Conservation (phyloP, 2,113 vertebrate species). For the Macquaria australasica region DNA sequence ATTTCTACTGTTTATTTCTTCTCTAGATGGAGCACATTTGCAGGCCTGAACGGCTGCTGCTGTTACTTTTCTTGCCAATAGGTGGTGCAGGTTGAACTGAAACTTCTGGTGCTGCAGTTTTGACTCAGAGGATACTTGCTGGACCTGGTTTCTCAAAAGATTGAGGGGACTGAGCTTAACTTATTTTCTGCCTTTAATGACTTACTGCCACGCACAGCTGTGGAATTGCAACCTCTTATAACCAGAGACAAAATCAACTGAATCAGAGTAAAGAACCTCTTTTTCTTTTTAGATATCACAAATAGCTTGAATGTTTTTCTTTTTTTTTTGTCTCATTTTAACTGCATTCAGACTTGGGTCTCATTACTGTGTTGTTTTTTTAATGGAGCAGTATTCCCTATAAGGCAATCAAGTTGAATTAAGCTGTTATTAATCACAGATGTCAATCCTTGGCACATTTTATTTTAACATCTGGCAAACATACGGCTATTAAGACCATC, state of each 20-base stretch:
- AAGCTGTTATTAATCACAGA: slow-evolving; percentile 50
- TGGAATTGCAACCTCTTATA: neutral
- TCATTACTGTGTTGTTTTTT: neutral
- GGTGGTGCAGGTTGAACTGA: slow-evolving; percentile 26
- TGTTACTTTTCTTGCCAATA: slow-evolving; percentile 16
- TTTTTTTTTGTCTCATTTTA: neutral
- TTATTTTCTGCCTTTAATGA: neutral
- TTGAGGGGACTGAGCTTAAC: neutral
- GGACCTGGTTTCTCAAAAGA: neutral
- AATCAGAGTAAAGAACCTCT: neutral
- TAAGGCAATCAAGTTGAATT: neutral
- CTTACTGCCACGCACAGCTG: neutral
- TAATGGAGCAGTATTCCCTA: neutral
- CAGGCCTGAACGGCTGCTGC: neutral
- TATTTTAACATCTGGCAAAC: slow-evolving; percentile 58
- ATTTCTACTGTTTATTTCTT: neutral
- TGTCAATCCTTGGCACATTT: slow-evolving; percentile 29
- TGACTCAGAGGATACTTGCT: neutral
- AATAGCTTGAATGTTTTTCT: neutral
- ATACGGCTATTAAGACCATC: slow-evolving; percentile 34
- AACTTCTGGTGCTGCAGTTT: neutral
- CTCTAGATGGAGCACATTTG: neutral
- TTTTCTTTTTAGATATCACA: neutral
- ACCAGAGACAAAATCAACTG: neutral
- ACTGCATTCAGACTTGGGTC: neutral